Evolutionary conservation across 2,888 invertebrate species (phyloP), one percentile per base, ranked within the genome.

Genomic region (Caradrina kadenii): DNA sequence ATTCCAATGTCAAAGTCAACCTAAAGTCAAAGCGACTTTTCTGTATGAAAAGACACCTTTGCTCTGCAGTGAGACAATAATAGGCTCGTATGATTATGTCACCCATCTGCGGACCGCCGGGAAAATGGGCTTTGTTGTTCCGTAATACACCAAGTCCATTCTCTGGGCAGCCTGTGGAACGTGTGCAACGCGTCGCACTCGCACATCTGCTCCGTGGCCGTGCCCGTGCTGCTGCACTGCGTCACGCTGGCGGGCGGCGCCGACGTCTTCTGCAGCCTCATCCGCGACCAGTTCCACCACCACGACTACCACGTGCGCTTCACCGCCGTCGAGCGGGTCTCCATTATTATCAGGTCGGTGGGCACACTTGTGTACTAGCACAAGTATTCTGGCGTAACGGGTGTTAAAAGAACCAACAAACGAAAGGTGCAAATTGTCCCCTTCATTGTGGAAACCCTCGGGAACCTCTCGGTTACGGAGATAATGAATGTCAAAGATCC

Each of bases 221-320:
- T 99, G 39, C 99, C 99, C 0, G 96, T 99, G 65, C 96, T 99
- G 77, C 96, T 99, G 70, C 99, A 99, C 93, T 99, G 99, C 89
- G 98, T 99, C 74, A 99, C 99, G 0, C 96, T 99, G 76, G 98
- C 99, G 0, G 97, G 98, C 69, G 99, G 99, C 2, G 98, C 98
- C 0, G 99, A 99, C 91, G 98, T 99, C 56, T 98, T 99, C 92
- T 99, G 99, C 98, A 97, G 98, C 79, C 97, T 99, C n/a, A 97
- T 99, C 64, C 98, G 99, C 89, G 98, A 98, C 87, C 98, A 99
- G 90, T 99, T 99, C 94, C 99, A 99, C 83, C 97, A 97, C 89
- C 96, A 96, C 11, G 98, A 99, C 92, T 99, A 99, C 98, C 97
- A 98, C 79, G 97, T 97, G 21, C 96, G 99, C 81, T 99, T 99